Evolutionary conservation across 1,140 invertebrate genomes (phyloP), one percentile per base, ranked within the genome.

Genomic region (Leucophenga varia): DNA sequence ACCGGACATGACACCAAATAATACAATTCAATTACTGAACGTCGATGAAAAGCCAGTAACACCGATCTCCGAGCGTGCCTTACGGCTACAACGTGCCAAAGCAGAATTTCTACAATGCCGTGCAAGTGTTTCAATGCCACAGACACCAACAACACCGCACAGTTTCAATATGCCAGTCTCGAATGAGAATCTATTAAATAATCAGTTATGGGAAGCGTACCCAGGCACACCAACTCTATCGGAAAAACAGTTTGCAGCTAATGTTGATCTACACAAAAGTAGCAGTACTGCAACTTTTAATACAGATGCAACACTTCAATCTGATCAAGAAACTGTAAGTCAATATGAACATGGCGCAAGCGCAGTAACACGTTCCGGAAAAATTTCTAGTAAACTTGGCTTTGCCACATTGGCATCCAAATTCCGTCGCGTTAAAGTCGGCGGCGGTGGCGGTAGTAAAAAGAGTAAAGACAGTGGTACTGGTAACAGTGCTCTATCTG

Each of bases 201-300:
- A 25, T 25, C 10, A 25, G 5, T 25, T 25, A 10, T 25, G 22
- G 22, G 5, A n/a, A n/a, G n/a, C n/a, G n/a, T n/a, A n/a, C n/a
- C n/a, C n/a, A n/a, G n/a, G n/a, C n/a, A n/a, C n/a, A n/a, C n/a
- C n/a, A n/a, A n/a, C n/a, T n/a, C n/a, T n/a, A n/a, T n/a, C n/a
- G n/a, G n/a, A n/a, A n/a, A n/a, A n/a, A n/a, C n/a, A n/a, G n/a
- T n/a, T n/a, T n/a, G n/a, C n/a, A n/a, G n/a, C n/a, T n/a, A n/a
- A n/a, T n/a, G n/a, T n/a, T n/a, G n/a, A n/a, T n/a, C 49, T 72
- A 4, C 54, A 64, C 2, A 85, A 88, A 58, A 87, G 85, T 18
- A 82, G 84, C 2, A 88, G 86, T 53, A 86, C 81, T 0, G 86
- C 85, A 9, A 87, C 87, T 81, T 86, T 88, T 36, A 41, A 57